Conservation (phyloP, 2,797 vertebrate species). For the Tiaroga cobitis region DNA sequence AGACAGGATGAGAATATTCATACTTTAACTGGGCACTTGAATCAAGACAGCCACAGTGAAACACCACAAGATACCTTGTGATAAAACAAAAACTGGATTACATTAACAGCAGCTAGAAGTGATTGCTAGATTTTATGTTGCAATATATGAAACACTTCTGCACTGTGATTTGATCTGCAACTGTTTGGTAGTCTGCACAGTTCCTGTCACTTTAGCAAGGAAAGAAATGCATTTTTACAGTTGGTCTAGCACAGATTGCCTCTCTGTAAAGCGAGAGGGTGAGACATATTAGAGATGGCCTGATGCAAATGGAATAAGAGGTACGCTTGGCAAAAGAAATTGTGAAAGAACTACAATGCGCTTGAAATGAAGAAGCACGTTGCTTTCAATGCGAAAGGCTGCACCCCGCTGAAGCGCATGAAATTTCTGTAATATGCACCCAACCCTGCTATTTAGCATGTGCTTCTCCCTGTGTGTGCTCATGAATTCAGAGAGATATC, state of each 20-base stretch:
- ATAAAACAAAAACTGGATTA: slow-evolving; percentile 14
- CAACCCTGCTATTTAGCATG: slow-evolving; percentile 32
- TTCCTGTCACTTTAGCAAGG: slow-evolving; percentile 49
- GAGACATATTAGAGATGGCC: slow-evolving; percentile 33
- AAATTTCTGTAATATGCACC: slow-evolving; percentile 21
- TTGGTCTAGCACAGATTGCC: slow-evolving; percentile 47
- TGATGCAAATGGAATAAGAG: slow-evolving; percentile 41
- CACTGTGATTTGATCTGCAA: slow-evolving; percentile 47
- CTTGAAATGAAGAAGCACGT: slow-evolving; percentile 39
- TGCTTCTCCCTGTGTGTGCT: slow-evolving; percentile 1
- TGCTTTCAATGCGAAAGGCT: slow-evolving; percentile 58
- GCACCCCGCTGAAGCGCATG: slow-evolving; percentile 25
- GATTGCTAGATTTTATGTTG: slow-evolving; percentile 39
- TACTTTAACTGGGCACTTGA: neutral
- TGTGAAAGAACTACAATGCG: slow-evolving; percentile 35
- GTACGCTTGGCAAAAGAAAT: neutral
- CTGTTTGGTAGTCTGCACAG: slow-evolving; percentile 38
- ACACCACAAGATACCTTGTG: neutral
- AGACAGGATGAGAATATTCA: neutral
- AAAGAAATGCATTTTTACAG: slow-evolving; percentile 53
- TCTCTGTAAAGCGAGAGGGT: slow-evolving; percentile 21
- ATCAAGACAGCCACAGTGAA: neutral
- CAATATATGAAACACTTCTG: slow-evolving; percentile 41
- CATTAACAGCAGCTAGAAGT: slow-evolving; percentile 26
- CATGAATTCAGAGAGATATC: slow-evolving; percentile 32